These are phyloP conservation scores for Rhinopithecus roxellana DNA, from an alignment of 2,113 vertebrate species.

Conservation along the genomic window DNA sequence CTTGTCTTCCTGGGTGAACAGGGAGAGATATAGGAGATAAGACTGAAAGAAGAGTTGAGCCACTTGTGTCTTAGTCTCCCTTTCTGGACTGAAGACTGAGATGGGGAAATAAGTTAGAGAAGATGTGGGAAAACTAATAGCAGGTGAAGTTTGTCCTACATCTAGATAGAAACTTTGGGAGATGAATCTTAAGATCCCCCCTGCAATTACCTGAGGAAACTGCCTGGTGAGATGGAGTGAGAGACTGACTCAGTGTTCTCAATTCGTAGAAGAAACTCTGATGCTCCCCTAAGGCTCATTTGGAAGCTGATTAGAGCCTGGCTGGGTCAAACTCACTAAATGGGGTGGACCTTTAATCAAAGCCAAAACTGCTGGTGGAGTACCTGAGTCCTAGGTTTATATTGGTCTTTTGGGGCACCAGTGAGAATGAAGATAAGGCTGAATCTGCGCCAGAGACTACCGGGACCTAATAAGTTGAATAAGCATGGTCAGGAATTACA, in stretches of 20 bases:
- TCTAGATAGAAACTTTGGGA: background rate
- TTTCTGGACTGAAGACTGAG: background rate
- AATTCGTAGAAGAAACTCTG: background rate
- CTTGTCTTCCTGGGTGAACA: background rate
- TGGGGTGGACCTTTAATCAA: background rate
- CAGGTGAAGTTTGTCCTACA: background rate
- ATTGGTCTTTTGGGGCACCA: too few relatives aligned
- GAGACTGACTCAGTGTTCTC: background rate
- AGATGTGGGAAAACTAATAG: background rate
- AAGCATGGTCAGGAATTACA: background rate
- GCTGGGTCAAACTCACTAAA: background rate
- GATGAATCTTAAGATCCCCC: background rate
- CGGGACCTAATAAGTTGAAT: too few relatives aligned
- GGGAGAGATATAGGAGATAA: background rate
- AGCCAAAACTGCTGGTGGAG: background rate
- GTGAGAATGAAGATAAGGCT: background rate
- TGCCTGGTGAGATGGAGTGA: background rate
- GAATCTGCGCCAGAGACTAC: background rate
- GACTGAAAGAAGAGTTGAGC: background rate
- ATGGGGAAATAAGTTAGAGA: background rate
- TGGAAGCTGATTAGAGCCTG: background rate
- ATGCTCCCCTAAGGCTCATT: background rate
- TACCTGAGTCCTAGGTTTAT: background rate
- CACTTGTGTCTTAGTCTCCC: background rate
- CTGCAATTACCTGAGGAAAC: background rate